Conservation (phyloP, 2,797 vertebrate species). For the Poeciliopsis paucimaculata region DNA sequence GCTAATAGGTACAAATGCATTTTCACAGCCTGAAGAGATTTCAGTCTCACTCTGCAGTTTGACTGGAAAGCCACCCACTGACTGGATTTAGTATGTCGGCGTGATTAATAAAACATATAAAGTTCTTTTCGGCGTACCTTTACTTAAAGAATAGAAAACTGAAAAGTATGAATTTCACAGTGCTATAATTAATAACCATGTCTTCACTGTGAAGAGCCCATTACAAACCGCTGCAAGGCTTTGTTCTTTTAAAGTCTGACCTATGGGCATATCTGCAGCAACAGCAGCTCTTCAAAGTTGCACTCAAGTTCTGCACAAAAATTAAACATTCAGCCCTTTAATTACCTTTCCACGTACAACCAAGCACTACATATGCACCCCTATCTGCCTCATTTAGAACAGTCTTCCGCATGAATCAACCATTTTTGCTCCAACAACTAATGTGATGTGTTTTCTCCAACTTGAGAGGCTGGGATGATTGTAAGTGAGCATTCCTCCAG, state of each 20-base stretch:
- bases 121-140: conserved; percentile 24
- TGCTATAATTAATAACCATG: conserved; percentile 65
- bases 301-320: conserved; percentile 48
- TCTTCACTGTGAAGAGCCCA: conserved; percentile 57
- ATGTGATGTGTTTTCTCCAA: conserved; percentile 67
- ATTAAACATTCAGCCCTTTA: conserved; percentile 48
- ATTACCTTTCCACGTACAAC: conserved; percentile 38
- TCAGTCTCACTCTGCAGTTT: background rate
- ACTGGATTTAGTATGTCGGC: conserved; percentile 15
- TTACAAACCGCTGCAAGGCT: conserved; percentile 65
- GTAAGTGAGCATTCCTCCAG: conserved; percentile 66
- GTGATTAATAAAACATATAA: conserved; percentile 31
- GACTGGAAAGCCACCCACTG: conserved; percentile 6
- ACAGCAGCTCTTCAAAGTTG: conserved; percentile 32
- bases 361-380: conserved; percentile 17
- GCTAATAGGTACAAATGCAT: conserved; percentile 35
- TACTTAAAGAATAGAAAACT: conserved; percentile 43
- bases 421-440: conserved; percentile 63
- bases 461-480: conserved; percentile 59
- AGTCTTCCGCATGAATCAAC: conserved; percentile 58
- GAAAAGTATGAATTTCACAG: conserved; percentile 31
- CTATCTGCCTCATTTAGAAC: conserved; percentile 33
- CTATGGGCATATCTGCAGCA: conserved; percentile 36
- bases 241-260: conserved; percentile 52
- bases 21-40: conserved; percentile 15